Conservation (phyloP, 2,113 vertebrate genomes). For the Apistogramma diplotaenia region DNA sequence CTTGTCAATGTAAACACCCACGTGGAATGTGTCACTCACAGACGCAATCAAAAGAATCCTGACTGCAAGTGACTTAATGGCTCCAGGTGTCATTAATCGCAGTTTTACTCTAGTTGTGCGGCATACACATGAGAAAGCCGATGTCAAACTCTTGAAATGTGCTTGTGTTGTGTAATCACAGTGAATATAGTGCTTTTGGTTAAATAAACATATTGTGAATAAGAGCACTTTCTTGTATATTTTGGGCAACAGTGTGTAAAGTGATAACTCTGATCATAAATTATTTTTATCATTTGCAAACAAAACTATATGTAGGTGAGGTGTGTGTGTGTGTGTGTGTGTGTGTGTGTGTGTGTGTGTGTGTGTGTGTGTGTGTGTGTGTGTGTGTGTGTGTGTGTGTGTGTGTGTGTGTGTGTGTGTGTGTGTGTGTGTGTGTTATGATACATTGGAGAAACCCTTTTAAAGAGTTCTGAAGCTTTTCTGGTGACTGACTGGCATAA, state of each 20-base stretch:
- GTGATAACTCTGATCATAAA: background rate
- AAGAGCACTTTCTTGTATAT: background rate
- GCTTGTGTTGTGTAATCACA: background rate
- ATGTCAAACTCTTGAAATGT: background rate
- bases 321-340: background rate
- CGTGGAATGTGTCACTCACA: background rate
- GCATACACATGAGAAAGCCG: background rate
- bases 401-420: background rate
- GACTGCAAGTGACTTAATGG: background rate
- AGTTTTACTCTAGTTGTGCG: background rate
- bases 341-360: background rate
- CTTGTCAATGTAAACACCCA: background rate
- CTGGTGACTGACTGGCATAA: constrained; percentile 17
- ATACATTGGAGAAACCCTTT: constrained; percentile 4
- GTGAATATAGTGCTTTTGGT: background rate
- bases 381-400: background rate
- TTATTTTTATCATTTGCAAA: too few relatives aligned
- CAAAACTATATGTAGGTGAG: too few relatives aligned
- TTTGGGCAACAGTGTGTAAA: background rate
- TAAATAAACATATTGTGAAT: background rate
- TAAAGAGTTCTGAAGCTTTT: constrained; percentile 5
- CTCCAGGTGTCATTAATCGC: background rate
- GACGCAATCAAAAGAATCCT: background rate
- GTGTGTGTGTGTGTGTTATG: background rate
- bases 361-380: background rate